phyloP scores from a whole-genome alignment of 2,888 invertebrate species.

The Chrysina gloriosa region DNA sequence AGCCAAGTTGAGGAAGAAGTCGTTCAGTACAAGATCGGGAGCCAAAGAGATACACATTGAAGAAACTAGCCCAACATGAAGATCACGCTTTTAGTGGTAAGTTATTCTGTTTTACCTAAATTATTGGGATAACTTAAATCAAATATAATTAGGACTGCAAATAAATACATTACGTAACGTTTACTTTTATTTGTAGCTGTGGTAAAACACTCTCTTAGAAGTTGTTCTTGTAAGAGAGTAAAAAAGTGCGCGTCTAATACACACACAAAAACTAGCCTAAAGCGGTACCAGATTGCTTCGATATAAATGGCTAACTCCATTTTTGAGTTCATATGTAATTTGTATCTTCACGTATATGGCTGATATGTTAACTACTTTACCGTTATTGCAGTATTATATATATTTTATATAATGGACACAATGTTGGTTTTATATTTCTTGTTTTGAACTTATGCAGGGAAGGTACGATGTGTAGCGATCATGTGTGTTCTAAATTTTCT shows the following conservation, averaged over 20 bases:
- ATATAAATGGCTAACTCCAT: too few species aligned
- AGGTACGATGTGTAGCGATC: too few species aligned
- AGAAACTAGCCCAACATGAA: slow-evolving; percentile 25
- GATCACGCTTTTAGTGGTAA: slow-evolving; percentile 24
- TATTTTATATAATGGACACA: too few species aligned
- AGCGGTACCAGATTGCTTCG: background rate
- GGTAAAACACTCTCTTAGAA: slow-evolving; percentile 18
- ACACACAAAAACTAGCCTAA: background rate
- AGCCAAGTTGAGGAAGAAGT: slow-evolving; percentile 47
- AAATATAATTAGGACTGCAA: background rate
- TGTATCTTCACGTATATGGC: too few species aligned
- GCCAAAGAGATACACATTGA: slow-evolving; percentile 33
- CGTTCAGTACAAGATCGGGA: slow-evolving; percentile 49
- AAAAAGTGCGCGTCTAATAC: slow-evolving; percentile 1
- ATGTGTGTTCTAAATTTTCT: too few species aligned
- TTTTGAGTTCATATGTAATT: too few species aligned
- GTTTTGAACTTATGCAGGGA: too few species aligned
- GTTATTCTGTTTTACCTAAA: background rate
- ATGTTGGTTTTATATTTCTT: too few species aligned
- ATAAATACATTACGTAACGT: slow-evolving; percentile 1
- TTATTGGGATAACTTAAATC: background rate
- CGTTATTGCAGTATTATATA: too few species aligned
- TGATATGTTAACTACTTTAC: too few species aligned
- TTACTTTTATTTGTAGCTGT: slow-evolving; percentile 3
- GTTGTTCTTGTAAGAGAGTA: slow-evolving; percentile 1